Conservation (phyloP, 2,113 vertebrate species). For the Onychostruthus taczanowskii region DNA sequence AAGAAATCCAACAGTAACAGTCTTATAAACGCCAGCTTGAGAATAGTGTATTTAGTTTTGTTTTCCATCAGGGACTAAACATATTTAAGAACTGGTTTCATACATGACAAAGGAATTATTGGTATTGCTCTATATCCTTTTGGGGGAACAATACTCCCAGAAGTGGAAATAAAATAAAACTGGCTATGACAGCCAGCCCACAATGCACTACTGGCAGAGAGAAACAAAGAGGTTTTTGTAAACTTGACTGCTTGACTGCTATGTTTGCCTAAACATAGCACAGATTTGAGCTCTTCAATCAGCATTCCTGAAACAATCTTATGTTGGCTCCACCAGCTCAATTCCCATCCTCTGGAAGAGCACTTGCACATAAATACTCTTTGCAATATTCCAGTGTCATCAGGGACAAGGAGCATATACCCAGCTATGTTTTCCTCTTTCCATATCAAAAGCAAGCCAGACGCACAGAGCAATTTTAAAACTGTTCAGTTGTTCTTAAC, state of each 20-base stretch:
- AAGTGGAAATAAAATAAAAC: not conserved
- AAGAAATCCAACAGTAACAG: not conserved
- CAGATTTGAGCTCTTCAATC: not conserved
- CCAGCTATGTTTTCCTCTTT: not conserved
- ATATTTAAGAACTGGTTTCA: not conserved
- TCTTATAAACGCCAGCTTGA: not conserved
- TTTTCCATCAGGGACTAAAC: not conserved
- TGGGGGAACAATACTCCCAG: not conserved
- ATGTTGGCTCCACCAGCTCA: not conserved
- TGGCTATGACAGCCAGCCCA: not conserved
- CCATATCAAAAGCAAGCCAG: not conserved
- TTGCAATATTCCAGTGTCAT: not conserved
- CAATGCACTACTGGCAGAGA: not conserved
- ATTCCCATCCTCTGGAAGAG: not conserved
- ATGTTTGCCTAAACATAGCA: not conserved
- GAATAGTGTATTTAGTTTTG: not conserved
- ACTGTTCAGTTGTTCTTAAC: not conserved
- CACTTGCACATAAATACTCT: not conserved
- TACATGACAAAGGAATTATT: not conserved
- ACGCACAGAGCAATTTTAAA: not conserved
- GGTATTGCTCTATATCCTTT: not conserved
- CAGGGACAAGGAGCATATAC: not conserved
- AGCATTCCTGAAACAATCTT: not conserved
- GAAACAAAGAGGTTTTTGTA: not conserved
- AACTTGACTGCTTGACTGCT: not conserved